Base-by-base conservation (phyloP, 2,797 vertebrate genomes). In the Miichthys miiuy region DNA sequence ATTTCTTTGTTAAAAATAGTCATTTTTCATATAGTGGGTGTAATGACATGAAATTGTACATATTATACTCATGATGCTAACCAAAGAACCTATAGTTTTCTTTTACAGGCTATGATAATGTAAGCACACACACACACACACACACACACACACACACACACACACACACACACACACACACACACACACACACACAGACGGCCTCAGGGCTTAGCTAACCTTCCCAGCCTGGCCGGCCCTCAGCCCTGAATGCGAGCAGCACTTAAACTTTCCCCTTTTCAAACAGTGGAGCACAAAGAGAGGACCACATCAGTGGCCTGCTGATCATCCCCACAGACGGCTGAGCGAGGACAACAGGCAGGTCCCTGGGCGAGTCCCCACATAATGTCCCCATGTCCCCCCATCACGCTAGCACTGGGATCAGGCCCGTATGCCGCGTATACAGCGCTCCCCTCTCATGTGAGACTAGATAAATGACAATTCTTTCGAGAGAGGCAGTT, bases 401-500 rank as follows among this genome's bases (percentile, higher is more conserved):
- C 71, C 67, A 58, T 87, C 69, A 71, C 30, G 54, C 79, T 60
- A 25, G 72, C 54, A 55, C 47, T 14, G 75, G 41, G 67, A 52
- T 61, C 64, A 64, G 77, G 77, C 81, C 85, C 52, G 84, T 87
- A 81, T 76, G 75, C 69, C 7, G 14, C 47, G 10, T 68, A 80
- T 67, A 82, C 38, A 9, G 48, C 44, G 65, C 81, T 86, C 71
- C 75, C 77, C 82, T 97, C 96, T 96, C 96, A 96, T 93, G 95
- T 96, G 96, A 96, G 96, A 97, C 96, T 96, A 97, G 97, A 97
- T 97, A 98, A 96, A 97, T 96, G 96, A 96, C 96, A 94, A 96
- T 96, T 96, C 96, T 96, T 96, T 96, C 89, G 57, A 77, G 79
- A 83, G 87, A 82, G 89, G 83, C 82, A 82, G 89, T 89, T 86